These are phyloP conservation scores for Zaprionus capensis DNA, from an alignment of 1,140 invertebrate species.

Conservation along the genomic window DNA sequence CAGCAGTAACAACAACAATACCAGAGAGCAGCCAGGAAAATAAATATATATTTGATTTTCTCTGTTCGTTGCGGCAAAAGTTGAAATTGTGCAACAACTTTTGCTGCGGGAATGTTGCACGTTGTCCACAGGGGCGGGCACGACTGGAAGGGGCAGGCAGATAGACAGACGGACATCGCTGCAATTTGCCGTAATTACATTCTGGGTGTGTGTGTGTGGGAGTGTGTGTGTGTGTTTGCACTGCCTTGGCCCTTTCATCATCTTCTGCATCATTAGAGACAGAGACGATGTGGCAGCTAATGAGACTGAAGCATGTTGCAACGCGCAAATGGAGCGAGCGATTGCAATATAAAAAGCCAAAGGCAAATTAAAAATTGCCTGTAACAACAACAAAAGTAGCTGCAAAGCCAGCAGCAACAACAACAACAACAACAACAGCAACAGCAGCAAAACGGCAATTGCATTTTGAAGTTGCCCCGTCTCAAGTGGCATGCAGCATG, in stretches of 20 bases:
- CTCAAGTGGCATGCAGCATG: conserved; percentile 71
- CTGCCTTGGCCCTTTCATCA: conserved; percentile 28
- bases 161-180: conserved; percentile 17
- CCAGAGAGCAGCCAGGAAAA: conserved; percentile 8
- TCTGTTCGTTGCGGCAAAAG: conserved; percentile 57
- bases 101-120: conserved; percentile 9
- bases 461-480: conserved; percentile 74
- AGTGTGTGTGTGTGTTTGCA: conserved; percentile 12
- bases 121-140: not conserved
- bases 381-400: conserved; percentile 23
- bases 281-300: conserved; percentile 50
- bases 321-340: conserved; percentile 26
- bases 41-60: conserved; percentile 73
- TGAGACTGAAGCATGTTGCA: conserved; percentile 44
- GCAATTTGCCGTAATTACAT: conserved; percentile 75
- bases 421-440: conserved; percentile 32
- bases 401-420: conserved; percentile 30
- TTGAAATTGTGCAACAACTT: conserved; percentile 66
- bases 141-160: not conserved
- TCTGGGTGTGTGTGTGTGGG: conserved; percentile 33
- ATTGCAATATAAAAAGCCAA: conserved; percentile 45
- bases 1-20: not conserved
- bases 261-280: conserved; percentile 72
- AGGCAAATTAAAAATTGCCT: conserved; percentile 65
- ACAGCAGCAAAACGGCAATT: conserved; percentile 53